phyloP scores from a whole-genome alignment of 2,888 invertebrate species.

The Beris chalybata region DNA sequence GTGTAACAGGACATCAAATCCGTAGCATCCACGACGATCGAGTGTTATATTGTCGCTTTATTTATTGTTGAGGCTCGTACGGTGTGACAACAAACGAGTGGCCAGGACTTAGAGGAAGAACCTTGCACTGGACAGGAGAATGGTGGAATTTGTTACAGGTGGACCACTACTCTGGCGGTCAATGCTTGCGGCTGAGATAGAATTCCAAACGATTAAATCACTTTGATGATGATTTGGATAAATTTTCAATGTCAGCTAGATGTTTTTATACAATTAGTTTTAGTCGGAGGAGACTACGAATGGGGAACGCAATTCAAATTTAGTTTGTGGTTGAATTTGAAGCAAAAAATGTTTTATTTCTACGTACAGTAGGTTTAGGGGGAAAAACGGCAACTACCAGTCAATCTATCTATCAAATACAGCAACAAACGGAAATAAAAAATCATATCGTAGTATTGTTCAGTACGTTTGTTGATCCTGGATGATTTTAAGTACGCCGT shows the following conservation, averaged over 20 bases:
- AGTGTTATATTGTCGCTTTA: constrained; percentile 32
- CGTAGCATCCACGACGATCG: constrained; percentile 33
- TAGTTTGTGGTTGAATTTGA: background rate
- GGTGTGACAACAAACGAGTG: constrained; percentile 30
- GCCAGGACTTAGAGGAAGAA: constrained; percentile 10
- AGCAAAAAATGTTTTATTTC: no score
- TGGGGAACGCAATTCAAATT: background rate
- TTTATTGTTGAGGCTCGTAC: constrained; percentile 32
- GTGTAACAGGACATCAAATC: constrained; percentile 42
- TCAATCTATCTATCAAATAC: no score
- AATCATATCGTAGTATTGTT: no score
- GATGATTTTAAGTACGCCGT: no score
- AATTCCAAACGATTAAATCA: constrained; percentile 58
- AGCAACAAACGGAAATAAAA: no score
- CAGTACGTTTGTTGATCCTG: no score
- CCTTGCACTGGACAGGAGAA: background rate
- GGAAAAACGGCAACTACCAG: no score
- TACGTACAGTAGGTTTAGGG: no score
- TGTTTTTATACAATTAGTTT: constrained; percentile 8
- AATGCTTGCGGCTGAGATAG: constrained; percentile 48
- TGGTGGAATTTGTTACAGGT: constrained; percentile 39
- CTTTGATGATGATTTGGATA: constrained; percentile 58
- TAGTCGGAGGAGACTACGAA: no score
- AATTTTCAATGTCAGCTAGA: constrained; percentile 52
- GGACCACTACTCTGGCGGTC: constrained; percentile 10